phyloP scores from a whole-genome alignment of 1,140 invertebrate species.

The Sarcophaga peregrina region DNA sequence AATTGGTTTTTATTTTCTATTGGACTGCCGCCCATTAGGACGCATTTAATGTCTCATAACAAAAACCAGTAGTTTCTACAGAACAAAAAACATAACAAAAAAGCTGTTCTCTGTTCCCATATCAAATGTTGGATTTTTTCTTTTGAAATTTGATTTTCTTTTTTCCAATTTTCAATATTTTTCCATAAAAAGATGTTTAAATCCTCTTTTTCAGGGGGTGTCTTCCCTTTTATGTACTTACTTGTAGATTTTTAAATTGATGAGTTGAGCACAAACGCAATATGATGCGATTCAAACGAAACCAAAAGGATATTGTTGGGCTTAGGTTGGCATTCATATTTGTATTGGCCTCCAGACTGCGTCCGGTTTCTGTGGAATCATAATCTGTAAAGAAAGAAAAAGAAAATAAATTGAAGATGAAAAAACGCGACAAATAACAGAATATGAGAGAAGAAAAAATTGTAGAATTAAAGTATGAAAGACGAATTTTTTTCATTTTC shows the following conservation, averaged over 20 bases:
- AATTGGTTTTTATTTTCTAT: no score
- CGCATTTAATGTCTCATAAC: no score
- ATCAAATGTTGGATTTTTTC: neutral
- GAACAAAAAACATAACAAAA: neutral
- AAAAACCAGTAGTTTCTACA: no score
- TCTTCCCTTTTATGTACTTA: constrained; percentile 58
- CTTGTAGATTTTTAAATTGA: constrained; percentile 78
- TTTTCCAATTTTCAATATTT: neutral
- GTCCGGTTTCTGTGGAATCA: constrained; percentile 43
- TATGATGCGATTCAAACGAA: constrained; percentile 64
- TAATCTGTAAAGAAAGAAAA: constrained; percentile 51
- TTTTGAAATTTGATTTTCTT: neutral
- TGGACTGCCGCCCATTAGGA: no score
- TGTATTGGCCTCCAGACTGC: constrained; percentile 43
- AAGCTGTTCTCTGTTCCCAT: neutral
- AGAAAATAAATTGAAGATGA: constrained; percentile 7
- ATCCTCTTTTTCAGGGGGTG: no score
- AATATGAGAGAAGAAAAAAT: no score
- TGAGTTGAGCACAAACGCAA: constrained; percentile 71
- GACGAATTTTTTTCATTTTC: neutral
- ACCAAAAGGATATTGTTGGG: constrained; percentile 65
- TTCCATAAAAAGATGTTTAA: neutral
- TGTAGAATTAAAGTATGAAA: no score
- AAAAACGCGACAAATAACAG: no score
- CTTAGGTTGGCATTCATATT: constrained; percentile 52